Evolutionary conservation across 2,888 invertebrate genomes (phyloP).

Genomic region (Calliopum simillimum): DNA sequence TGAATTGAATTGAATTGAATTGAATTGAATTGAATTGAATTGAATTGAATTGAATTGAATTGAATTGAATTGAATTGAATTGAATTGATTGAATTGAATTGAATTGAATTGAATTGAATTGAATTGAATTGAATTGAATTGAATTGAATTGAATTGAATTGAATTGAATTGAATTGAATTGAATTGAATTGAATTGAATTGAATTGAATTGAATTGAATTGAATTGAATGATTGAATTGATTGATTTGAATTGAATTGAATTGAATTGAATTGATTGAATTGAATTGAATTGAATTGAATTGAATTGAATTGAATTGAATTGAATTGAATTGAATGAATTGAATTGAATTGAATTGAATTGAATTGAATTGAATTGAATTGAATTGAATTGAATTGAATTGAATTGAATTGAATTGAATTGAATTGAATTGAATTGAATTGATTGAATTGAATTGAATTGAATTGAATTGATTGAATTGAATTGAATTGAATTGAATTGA

Average conservation of each 20-base stretch:
- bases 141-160: too few species aligned
- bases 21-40: constrained; percentile 13
- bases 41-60: constrained; percentile 18
- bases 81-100: constrained; percentile 11
- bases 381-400: constrained; percentile 1
- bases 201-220: constrained; percentile 10
- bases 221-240: constrained; percentile 3
- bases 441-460: constrained; percentile 7
- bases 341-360: not conserved
- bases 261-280: constrained; percentile 9
- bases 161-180: constrained; percentile 18
- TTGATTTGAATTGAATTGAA: constrained; percentile 15
- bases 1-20: too few species aligned
- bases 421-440: constrained; percentile 5
- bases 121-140: constrained; percentile 18
- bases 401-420: constrained; percentile 3
- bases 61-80: constrained; percentile 2
- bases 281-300: constrained; percentile 13
- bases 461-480: constrained; percentile 12
- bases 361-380: constrained; percentile 15
- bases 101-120: constrained; percentile 13
- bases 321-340: constrained; percentile 1
- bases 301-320: constrained; percentile 3
- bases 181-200: not conserved
- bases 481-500: constrained; percentile 10